A percentile compares a stretch with the other conserved stretches of the same genome.
Conservation (phyloP, 2,888 invertebrate genomes). For the Monoplex corrugatus region DNA sequence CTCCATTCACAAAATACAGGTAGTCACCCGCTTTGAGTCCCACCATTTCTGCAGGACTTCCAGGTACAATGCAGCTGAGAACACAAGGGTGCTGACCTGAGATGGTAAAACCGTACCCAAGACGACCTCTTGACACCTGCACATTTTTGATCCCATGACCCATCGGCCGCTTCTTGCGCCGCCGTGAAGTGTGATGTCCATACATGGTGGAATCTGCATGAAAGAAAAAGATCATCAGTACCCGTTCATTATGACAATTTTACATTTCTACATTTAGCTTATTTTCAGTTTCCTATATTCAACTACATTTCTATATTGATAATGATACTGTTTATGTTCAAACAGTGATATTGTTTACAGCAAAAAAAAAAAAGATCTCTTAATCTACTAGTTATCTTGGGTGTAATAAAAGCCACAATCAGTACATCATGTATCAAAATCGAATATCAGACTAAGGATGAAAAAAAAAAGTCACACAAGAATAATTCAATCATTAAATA, state of each 20-base stretch:
- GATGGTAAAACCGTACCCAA: conserved; percentile 98
- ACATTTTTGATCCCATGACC: conserved; percentile 91
- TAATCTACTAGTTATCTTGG: too few species aligned
- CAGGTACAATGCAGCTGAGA: conserved; percentile 94
- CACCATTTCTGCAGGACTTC: conserved; percentile 94
- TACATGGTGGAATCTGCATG: conserved; percentile 50
- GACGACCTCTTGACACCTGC: conserved; percentile 91
- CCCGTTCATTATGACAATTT: neutral
- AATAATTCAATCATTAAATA: too few species aligned
- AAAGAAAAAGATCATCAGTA: too few species aligned
- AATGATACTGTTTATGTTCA: too few species aligned
- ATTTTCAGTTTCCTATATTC: too few species aligned
- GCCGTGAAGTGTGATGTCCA: conserved; percentile 73
- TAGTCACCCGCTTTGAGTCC: conserved; percentile 96
- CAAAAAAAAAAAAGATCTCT: too few species aligned
- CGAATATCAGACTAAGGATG: too few species aligned
- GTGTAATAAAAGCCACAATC: too few species aligned
- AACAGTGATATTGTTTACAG: too few species aligned
- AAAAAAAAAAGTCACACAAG: too few species aligned
- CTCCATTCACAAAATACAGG: conserved; percentile 92
- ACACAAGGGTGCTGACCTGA: conserved; percentile 98
- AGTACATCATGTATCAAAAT: too few species aligned
- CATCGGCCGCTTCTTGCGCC: conserved; percentile 87
- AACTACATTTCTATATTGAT: too few species aligned
- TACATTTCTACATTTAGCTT: neutral